Evolutionary conservation across 2,113 vertebrate species (phyloP).

Genomic region (Vimba vimba): DNA sequence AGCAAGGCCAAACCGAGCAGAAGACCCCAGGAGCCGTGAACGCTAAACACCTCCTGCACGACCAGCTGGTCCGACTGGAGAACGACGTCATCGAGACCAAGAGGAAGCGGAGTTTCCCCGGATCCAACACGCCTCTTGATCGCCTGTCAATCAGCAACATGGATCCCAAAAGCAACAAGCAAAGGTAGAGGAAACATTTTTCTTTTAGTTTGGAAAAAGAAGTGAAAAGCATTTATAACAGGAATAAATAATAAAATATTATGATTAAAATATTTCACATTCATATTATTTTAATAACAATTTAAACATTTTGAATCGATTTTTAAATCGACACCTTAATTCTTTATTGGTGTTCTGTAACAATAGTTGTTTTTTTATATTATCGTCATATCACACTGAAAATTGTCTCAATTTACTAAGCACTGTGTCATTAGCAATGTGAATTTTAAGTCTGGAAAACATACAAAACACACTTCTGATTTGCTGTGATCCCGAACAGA

Average conservation of each 20-base stretch:
- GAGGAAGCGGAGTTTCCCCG: conserved; percentile 87
- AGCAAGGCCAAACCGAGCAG: conserved; percentile 55
- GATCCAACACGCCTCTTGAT: conserved; percentile 83
- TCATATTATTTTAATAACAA: background rate
- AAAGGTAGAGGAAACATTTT: conserved; percentile 74
- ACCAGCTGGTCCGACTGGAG: conserved; percentile 80
- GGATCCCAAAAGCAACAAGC: conserved; percentile 79
- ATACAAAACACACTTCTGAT: background rate
- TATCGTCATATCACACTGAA: background rate
- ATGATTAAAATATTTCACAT: background rate
- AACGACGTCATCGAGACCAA: conserved; percentile 89
- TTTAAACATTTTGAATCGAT: background rate
- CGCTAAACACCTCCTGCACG: conserved; percentile 76
- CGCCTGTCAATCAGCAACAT: conserved; percentile 82
- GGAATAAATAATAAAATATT: background rate
- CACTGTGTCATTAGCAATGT: background rate
- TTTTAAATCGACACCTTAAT: background rate
- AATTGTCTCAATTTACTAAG: background rate
- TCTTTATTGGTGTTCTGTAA: background rate
- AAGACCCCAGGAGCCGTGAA: conserved; percentile 72
- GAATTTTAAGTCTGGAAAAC: background rate
- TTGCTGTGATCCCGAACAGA: background rate
- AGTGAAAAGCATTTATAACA: background rate
- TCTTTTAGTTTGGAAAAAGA: background rate
- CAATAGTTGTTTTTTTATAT: background rate